Conservation (phyloP, 2,888 invertebrate species). For the Acronicta aceris region DNA sequence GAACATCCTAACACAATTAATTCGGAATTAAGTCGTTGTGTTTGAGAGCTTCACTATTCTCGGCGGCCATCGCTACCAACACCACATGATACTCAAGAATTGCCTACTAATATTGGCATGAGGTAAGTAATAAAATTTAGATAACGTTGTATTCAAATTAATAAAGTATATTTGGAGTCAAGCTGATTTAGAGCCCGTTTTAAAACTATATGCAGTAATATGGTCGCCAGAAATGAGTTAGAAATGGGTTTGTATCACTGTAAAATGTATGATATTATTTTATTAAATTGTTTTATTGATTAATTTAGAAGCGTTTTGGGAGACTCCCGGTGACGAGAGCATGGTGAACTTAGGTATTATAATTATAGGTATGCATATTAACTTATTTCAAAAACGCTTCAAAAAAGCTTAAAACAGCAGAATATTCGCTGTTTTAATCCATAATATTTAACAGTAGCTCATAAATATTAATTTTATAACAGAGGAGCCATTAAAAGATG, state of each 20-base stretch:
- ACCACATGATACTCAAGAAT: conserved; percentile 12
- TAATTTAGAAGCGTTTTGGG: conserved; percentile 30
- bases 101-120: conserved; percentile 26
- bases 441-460: conserved; percentile 29
- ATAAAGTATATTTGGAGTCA: conserved; percentile 44
- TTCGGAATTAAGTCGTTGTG: conserved; percentile 78
- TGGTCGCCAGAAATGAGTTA: conserved; percentile 28
- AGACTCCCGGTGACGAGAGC: conserved; percentile 19
- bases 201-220: conserved; percentile 25
- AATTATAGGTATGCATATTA: too few species aligned
- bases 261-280: conserved; percentile 37
- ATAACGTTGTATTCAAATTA: conserved; percentile 31
- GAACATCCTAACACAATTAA: conserved; percentile 79
- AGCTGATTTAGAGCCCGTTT: conserved; percentile 42
- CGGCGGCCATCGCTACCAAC: conserved; percentile 16
- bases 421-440: conserved; percentile 31
- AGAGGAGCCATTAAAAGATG: conserved; percentile 43
- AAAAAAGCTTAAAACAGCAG: conserved; percentile 22
- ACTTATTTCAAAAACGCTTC: too few species aligned
- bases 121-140: conserved; percentile 35
- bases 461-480: conserved; percentile 46
- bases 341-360: conserved; percentile 2
- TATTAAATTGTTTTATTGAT: conserved; percentile 48
- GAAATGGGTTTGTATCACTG: conserved; percentile 28
- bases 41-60: conserved; percentile 57